phyloP scores from a whole-genome alignment of 2,888 invertebrate genomes.

The Cryptops parisi region DNA sequence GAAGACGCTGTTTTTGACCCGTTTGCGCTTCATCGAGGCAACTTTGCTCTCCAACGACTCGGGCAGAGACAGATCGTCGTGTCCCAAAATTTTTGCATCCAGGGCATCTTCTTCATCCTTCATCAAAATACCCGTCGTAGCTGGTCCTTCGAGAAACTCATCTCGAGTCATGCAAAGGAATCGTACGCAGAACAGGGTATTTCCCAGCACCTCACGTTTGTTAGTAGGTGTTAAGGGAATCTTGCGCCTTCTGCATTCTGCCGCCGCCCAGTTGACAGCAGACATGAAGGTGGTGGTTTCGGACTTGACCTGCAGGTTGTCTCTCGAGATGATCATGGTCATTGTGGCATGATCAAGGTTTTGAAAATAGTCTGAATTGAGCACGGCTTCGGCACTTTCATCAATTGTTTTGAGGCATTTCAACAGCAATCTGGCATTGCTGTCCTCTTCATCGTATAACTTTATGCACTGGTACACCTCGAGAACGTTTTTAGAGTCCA shows the following conservation, averaged over 20 bases:
- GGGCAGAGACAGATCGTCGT: conserved; percentile 1
- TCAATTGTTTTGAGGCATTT: conserved; percentile 51
- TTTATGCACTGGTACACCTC: conserved; percentile 41
- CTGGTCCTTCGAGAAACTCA: conserved; percentile 46
- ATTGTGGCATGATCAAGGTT: conserved; percentile 53
- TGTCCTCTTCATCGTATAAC: conserved; percentile 21
- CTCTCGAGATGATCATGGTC: conserved; percentile 47
- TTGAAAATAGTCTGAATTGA: conserved; percentile 37
- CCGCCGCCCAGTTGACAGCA: conserved; percentile 44
- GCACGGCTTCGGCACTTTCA: conserved; percentile 40
- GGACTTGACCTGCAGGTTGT: conserved; percentile 47
- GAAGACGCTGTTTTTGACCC: conserved; percentile 8
- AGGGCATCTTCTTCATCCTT: conserved; percentile 35
- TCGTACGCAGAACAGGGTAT: conserved; percentile 46
- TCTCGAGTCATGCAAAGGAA: conserved; percentile 50
- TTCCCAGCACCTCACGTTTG: conserved; percentile 39
- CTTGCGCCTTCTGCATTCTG: conserved; percentile 42
- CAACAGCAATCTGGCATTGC: conserved; percentile 36
- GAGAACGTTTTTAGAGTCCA: conserved; percentile 48
- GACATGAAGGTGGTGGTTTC: conserved; percentile 43
- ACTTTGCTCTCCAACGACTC: background rate
- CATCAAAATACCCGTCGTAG: conserved; percentile 40
- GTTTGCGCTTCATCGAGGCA: background rate
- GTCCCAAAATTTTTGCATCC: conserved; percentile 8
- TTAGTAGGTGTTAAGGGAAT: conserved; percentile 38